Base-by-base conservation (phyloP, 1,140 invertebrate species). In the Nomia melanderi region DNA sequence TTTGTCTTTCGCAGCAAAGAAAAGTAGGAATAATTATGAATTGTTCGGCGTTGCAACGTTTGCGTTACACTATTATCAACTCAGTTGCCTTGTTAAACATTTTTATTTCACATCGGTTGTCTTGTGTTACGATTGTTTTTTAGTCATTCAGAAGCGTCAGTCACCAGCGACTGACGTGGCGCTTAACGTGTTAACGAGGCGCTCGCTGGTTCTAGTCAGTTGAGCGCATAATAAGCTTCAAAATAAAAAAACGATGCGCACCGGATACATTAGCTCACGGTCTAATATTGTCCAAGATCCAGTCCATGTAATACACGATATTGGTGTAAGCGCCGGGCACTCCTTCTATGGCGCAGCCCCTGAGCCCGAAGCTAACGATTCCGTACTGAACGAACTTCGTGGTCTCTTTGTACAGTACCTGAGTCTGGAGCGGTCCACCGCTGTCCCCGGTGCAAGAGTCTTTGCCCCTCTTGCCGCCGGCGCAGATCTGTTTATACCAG, bases 251-350 rank as follows among this genome's bases (percentile, higher is more conserved):
- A 53, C 7, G 23, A 6, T 39, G 6, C 5, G 2, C 4, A 20
- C 6, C 12, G 27, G 12, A 2, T 6, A 29, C 27, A 36, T 12
- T 74, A n/a, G 0, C 65, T 88, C 79, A 91, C 20, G 87, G 79
- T 54, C 20, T 84, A 23, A 96, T 88, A 7, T 91, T 94, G 25
- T 93, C 82, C 67, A 93, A 85, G 70, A 96, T 94, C 95, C 95
- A 96, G 47, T 95, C 92, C 87, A 95, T 90, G 71, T 95, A 96
- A 69, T 93, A 91, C 0, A 90, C 85, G 0, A 95, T 88, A 20
- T 92, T 91, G 0, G 95, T 95, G 81, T 95, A 96, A 1, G 96
- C 94, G 0, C 94, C 94, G 4, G 95, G 95, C 44, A 89, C 91
- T 1, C 93, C 93, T 27, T 90, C 88, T 0, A 90, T 83, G 0